A percentile compares a stretch with the other conserved stretches of the same genome.
These are phyloP conservation scores for Ischnura elegans DNA, from an alignment of 2,888 invertebrate species.

Conservation along the genomic window DNA sequence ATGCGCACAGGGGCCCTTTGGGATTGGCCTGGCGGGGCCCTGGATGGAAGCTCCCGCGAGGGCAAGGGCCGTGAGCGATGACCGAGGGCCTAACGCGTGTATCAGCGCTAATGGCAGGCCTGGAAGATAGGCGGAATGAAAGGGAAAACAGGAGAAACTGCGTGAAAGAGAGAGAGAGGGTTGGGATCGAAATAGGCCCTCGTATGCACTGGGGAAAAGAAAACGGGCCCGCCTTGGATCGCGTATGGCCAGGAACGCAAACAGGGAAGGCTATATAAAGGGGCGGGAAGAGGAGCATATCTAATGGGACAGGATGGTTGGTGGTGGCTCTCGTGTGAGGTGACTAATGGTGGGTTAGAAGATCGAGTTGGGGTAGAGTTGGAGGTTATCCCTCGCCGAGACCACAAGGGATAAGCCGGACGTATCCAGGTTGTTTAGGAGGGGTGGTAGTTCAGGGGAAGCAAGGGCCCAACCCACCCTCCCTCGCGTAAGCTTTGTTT, in stretches of 20 bases:
- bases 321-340: neutral
- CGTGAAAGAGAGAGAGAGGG: constrained; percentile 27
- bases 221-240: too few relatives aligned
- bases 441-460: neutral
- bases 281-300: constrained; percentile 17
- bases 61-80: constrained; percentile 58
- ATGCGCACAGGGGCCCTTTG: neutral
- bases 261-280: neutral
- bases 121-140: neutral
- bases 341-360: neutral
- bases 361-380: neutral
- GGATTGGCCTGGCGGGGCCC: neutral
- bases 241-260: constrained; percentile 33
- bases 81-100: constrained; percentile 41
- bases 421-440: neutral
- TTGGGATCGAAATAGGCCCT: neutral
- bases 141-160: neutral
- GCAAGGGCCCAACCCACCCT: neutral
- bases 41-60: constrained; percentile 29
- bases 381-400: neutral
- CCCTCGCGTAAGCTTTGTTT: constrained; percentile 27
- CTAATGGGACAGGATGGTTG: neutral
- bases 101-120: constrained; percentile 26
- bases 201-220: neutral
- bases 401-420: constrained; percentile 48